phyloP scores from a whole-genome alignment of 2,888 invertebrate genomes.

The Conchocele bisecta region DNA sequence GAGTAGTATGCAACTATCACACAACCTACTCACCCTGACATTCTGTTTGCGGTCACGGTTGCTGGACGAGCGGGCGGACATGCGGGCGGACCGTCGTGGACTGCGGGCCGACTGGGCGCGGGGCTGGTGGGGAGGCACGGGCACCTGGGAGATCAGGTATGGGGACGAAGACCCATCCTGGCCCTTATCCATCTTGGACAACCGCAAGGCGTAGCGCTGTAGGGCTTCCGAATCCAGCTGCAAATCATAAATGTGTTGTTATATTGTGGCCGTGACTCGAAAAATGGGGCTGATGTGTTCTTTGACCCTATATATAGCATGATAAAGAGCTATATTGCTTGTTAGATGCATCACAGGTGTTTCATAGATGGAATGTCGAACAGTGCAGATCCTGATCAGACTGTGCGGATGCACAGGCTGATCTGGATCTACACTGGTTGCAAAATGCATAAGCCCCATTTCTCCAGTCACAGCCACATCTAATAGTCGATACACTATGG shows the following conservation, averaged over 20 bases:
- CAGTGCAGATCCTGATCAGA: too few species aligned
- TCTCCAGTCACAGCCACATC: too few species aligned
- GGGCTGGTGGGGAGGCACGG: slow-evolving; percentile 68
- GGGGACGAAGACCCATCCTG: slow-evolving; percentile 71
- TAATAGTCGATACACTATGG: too few species aligned
- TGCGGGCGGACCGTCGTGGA: slow-evolving; percentile 45
- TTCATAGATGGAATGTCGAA: too few species aligned
- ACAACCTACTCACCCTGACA: slow-evolving; percentile 46
- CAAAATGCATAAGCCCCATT: too few species aligned
- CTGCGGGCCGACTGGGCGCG: slow-evolving; percentile 40
- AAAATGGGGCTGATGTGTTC: too few species aligned
- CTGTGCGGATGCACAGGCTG: too few species aligned
- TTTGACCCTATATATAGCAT: background rate
- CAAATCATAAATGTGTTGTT: slow-evolving; percentile 13
- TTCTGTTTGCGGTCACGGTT: too few species aligned
- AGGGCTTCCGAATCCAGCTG: slow-evolving; percentile 78
- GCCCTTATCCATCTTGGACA: slow-evolving; percentile 70
- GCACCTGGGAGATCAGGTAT: slow-evolving; percentile 72
- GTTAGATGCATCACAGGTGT: too few species aligned
- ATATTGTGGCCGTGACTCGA: too few species aligned
- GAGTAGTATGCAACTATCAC: too few species aligned
- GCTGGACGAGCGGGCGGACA: slow-evolving; percentile 42
- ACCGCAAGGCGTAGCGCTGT: slow-evolving; percentile 75
- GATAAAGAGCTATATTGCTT: background rate
- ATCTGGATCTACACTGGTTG: too few species aligned